Evolutionary conservation across 2,113 vertebrate species (phyloP).

Genomic region (Clarias magur): DNA sequence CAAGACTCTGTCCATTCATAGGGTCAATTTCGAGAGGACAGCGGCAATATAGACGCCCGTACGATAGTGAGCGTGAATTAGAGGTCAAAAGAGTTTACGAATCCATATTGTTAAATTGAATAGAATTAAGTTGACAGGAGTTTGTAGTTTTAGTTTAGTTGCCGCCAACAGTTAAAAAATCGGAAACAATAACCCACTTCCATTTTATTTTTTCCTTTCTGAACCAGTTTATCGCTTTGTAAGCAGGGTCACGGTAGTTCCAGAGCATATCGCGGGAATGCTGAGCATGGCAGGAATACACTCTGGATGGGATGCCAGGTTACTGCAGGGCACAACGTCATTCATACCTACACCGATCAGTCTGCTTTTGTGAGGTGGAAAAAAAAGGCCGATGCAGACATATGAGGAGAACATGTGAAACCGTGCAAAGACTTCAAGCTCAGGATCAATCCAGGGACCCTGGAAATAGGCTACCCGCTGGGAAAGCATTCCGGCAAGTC

Average conservation of each 20-base stretch:
- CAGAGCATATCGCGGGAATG: not conserved
- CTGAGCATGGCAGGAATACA: not conserved
- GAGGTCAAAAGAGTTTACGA: not conserved
- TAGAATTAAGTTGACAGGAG: not conserved
- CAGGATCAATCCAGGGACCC: not conserved
- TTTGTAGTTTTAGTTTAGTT: not conserved
- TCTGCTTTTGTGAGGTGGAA: not conserved
- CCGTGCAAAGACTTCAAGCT: not conserved
- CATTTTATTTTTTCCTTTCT: not conserved
- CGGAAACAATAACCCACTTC: not conserved
- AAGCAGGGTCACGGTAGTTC: not conserved
- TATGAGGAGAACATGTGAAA: not conserved
- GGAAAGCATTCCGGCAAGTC: not conserved
- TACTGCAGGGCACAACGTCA: not conserved
- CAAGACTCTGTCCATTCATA: constrained; percentile 48
- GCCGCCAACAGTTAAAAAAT: not conserved
- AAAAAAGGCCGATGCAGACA: not conserved
- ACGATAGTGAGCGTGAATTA: not conserved
- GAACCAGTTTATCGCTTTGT: not conserved
- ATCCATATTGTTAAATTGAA: not conserved
- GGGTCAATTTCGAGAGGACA: not conserved
- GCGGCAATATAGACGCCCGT: not conserved
- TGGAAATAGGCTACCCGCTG: not conserved
- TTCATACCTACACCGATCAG: not conserved
- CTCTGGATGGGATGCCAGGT: not conserved